phyloP scores from a whole-genome alignment of 2,113 vertebrate genomes.

The Theristicus caerulescens region DNA sequence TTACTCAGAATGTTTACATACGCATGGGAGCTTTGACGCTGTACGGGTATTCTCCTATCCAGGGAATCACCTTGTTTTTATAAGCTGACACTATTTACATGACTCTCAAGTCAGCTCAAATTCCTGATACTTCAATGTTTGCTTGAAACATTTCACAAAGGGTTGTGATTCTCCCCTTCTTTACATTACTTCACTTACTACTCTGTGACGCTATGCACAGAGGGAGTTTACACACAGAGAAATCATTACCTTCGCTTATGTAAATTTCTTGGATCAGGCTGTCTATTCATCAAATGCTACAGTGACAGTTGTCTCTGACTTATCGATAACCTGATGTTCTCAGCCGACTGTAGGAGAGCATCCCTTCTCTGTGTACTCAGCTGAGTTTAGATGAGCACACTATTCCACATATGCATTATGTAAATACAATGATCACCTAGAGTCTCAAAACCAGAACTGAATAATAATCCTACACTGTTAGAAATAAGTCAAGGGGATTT shows the following conservation, averaged over 20 bases:
- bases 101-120: constrained; percentile 62
- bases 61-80: constrained; percentile 68
- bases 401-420: neutral
- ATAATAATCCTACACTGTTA: neutral
- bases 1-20: constrained; percentile 62
- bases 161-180: constrained; percentile 19
- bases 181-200: constrained; percentile 21
- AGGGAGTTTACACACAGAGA: constrained; percentile 19
- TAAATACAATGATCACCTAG: neutral
- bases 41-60: constrained; percentile 17
- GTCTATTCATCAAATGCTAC: neutral
- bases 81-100: constrained; percentile 67
- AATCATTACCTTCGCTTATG: constrained; percentile 8
- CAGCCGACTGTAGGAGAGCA: neutral
- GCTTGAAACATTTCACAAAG: constrained; percentile 51
- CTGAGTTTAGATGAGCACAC: neutral
- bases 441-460: neutral
- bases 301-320: constrained; percentile 16
- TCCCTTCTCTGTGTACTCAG: neutral
- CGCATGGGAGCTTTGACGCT: constrained; percentile 41
- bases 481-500: neutral
- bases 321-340: neutral
- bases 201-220: neutral
- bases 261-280: constrained; percentile 26
- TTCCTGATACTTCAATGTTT: constrained; percentile 61